These are phyloP conservation scores for Acleris cristana DNA, from an alignment of 2,888 invertebrate genomes.

Conservation along the genomic window DNA sequence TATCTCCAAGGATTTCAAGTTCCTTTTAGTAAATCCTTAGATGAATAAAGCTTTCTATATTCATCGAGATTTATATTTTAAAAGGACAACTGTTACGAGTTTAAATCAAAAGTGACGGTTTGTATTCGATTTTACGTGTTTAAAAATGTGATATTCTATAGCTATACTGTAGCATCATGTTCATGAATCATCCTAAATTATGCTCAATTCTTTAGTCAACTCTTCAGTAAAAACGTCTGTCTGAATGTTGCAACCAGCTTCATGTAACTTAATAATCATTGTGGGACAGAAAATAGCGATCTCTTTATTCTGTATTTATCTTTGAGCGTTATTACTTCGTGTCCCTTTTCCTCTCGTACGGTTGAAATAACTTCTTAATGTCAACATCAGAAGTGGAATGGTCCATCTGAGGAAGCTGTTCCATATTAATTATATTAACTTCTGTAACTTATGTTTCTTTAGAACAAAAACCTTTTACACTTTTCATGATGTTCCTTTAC, in stretches of 20 bases:
- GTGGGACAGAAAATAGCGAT: neutral
- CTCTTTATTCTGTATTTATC: slow-evolving; percentile 6
- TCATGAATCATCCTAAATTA: too few relatives aligned
- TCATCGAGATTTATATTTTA: too few relatives aligned
- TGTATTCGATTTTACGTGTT: too few relatives aligned
- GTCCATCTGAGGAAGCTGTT: slow-evolving; percentile 4
- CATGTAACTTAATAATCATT: too few relatives aligned
- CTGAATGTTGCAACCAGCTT: too few relatives aligned
- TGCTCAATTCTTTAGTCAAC: too few relatives aligned
- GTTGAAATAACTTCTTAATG: slow-evolving; percentile 8
- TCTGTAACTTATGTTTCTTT: slow-evolving; percentile 7
- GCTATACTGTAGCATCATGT: too few relatives aligned
- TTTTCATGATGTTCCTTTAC: neutral
- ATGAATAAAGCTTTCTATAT: slow-evolving; percentile 18
- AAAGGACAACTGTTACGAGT: too few relatives aligned
- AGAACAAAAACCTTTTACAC: slow-evolving; percentile 2
- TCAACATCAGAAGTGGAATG: slow-evolving; percentile 18
- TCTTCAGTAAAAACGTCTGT: too few relatives aligned
- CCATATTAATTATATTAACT: slow-evolving; percentile 12
- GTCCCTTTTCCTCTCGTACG: slow-evolving; percentile 6
- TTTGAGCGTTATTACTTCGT: slow-evolving; percentile 6
- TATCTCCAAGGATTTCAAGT: slow-evolving; percentile 27
- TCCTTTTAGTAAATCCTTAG: slow-evolving; percentile 13
- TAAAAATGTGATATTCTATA: too few relatives aligned
- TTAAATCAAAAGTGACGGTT: too few relatives aligned